phyloP scores from a whole-genome alignment of 2,888 invertebrate genomes.

The Leptopilina drosophilae region DNA sequence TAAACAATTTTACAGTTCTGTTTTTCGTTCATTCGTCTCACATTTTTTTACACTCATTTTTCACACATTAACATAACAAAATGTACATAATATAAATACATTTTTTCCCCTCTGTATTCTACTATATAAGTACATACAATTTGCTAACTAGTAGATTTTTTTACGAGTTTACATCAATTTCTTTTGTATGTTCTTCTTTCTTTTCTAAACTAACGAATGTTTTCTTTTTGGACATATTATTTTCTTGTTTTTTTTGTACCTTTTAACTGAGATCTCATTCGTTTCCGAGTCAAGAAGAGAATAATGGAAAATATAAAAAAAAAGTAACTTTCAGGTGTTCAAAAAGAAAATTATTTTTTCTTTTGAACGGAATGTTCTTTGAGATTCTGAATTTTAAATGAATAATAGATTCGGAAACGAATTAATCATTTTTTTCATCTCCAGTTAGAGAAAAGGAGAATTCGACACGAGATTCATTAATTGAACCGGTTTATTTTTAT shows the following conservation, averaged over 20 bases:
- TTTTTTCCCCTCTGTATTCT: not conserved
- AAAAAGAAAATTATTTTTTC: too few relatives aligned
- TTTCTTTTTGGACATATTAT: not conserved
- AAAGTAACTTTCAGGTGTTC: not conserved
- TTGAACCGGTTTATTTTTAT: not conserved
- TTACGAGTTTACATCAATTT: not conserved
- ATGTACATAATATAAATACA: slow-evolving; percentile 50
- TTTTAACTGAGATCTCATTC: not conserved
- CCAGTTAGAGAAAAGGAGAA: too few relatives aligned
- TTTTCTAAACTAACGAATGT: slow-evolving; percentile 6
- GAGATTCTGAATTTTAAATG: slow-evolving; percentile 9
- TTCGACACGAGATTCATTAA: too few relatives aligned
- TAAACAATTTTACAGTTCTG: slow-evolving; percentile 38
- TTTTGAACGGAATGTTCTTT: slow-evolving; percentile 20
- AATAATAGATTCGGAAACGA: not conserved
- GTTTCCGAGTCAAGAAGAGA: not conserved
- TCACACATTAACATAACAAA: slow-evolving; percentile 53
- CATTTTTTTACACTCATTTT: slow-evolving; percentile 35
- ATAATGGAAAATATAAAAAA: not conserved
- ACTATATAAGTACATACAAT: slow-evolving; percentile 22
- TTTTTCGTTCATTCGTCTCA: slow-evolving; percentile 39
- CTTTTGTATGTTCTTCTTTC: not conserved
- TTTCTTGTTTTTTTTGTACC: not conserved
- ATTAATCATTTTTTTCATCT: not conserved
- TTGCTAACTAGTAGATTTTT: slow-evolving; percentile 23